Evolutionary conservation across 1,140 invertebrate genomes (phyloP).

Genomic region (Zelostemma sp.): DNA sequence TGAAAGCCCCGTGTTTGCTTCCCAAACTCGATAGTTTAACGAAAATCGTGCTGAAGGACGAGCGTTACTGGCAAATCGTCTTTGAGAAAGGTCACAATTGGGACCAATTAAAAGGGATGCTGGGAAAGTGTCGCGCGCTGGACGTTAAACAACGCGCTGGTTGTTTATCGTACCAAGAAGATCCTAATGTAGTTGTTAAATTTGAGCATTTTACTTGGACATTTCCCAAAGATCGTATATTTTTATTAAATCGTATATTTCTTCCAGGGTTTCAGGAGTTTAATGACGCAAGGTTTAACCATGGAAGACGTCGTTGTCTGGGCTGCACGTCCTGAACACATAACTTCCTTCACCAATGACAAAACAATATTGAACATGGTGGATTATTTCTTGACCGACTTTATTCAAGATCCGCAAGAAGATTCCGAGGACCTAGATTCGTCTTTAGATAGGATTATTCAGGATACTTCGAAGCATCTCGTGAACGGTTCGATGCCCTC

Average conservation of each 20-base stretch:
- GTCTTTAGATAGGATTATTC: constrained; percentile 18
- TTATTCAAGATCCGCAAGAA: constrained; percentile 7
- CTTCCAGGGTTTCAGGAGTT: constrained; percentile 79
- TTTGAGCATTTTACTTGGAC: no score
- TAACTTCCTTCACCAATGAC: constrained; percentile 79
- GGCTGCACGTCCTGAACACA: constrained; percentile 73
- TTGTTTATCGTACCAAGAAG: constrained; percentile 88
- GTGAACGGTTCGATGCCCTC: constrained; percentile 27
- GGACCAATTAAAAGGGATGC: constrained; percentile 81
- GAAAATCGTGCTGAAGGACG: constrained; percentile 84
- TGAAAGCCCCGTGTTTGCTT: constrained; percentile 87
- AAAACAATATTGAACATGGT: constrained; percentile 76
- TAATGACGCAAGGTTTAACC: constrained; percentile 86
- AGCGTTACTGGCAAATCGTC: constrained; percentile 88
- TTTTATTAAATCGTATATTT: constrained; percentile 9
- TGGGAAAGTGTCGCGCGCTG: constrained; percentile 79
- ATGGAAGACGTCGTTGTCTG: constrained; percentile 81
- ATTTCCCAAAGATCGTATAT: no score
- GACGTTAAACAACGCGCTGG: constrained; percentile 92
- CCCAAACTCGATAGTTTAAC: constrained; percentile 84
- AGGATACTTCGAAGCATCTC: not conserved
- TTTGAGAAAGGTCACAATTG: constrained; percentile 88
- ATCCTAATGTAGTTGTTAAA: constrained; percentile 83
- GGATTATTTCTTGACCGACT: constrained; percentile 47
- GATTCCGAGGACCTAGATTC: constrained; percentile 8